Percentiles rank a stretch among this genome's conserved stretches.
Evolutionary conservation across 2,113 vertebrate species (phyloP).

Genomic region (Notiomystis cincta): DNA sequence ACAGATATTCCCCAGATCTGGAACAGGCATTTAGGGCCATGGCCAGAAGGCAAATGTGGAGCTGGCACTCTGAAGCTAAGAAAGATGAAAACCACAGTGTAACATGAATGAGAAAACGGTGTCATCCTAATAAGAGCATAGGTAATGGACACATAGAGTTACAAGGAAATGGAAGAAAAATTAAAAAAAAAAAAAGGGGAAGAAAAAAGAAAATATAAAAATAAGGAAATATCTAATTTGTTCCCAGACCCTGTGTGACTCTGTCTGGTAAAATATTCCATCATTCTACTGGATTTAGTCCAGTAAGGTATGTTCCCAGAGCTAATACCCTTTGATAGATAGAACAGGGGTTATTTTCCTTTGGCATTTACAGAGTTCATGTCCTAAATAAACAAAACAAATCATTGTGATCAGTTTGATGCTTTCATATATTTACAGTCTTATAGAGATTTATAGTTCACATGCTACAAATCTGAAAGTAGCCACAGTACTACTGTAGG

Average conservation of each 20-base stretch:
- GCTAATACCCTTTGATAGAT: background rate
- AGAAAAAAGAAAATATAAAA: background rate
- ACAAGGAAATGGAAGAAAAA: no score
- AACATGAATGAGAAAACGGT: background rate
- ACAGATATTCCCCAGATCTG: background rate
- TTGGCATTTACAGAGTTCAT: background rate
- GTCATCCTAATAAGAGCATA: background rate
- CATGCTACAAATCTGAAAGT: background rate
- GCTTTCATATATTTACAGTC: background rate
- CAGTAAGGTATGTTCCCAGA: background rate
- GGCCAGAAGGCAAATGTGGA: background rate
- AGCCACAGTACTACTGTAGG: background rate
- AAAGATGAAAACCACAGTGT: background rate
- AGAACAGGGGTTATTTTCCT: background rate
- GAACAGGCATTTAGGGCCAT: background rate
- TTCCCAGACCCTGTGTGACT: background rate
- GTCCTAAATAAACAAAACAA: background rate
- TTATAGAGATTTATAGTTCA: background rate
- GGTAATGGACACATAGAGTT: background rate
- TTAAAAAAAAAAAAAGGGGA: background rate
- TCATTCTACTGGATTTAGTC: background rate
- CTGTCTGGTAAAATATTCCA: background rate
- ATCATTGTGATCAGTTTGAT: background rate
- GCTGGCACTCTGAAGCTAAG: background rate
- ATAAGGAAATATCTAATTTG: background rate